These are phyloP conservation scores for Ctenomys sociabilis DNA, from an alignment of 2,113 vertebrate genomes.

Conservation along the genomic window DNA sequence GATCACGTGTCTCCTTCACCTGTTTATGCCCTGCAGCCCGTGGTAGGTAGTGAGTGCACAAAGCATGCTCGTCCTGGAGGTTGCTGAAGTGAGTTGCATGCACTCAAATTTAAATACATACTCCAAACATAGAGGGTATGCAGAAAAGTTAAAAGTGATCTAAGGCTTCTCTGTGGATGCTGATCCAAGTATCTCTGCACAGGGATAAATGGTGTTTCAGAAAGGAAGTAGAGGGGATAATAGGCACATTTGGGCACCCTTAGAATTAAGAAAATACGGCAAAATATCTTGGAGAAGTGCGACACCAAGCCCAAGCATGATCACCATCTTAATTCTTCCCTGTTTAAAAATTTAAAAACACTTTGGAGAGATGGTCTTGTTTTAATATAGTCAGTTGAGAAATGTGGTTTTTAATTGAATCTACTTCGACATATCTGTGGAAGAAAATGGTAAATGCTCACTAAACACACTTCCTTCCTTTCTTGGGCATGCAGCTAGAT, in stretches of 20 bases:
- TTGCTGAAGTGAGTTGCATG: not conserved
- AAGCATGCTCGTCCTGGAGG: not conserved
- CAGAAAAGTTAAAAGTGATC: not conserved
- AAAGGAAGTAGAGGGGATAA: not conserved
- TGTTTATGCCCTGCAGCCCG: not conserved
- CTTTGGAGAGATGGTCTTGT: not conserved
- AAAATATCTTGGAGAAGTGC: not conserved
- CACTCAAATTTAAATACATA: not conserved
- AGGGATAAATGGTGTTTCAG: not conserved
- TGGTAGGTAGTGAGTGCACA: not conserved
- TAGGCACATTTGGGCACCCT: not conserved
- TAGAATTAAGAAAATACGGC: not conserved
- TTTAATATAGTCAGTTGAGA: slow-evolving; percentile 32
- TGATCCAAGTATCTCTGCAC: not conserved
- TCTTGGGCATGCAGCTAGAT: not conserved
- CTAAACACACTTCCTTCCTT: not conserved
- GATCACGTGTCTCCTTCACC: not conserved
- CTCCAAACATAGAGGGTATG: not conserved
- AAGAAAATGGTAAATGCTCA: slow-evolving; percentile 1
- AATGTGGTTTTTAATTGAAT: slow-evolving; percentile 46
- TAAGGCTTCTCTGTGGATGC: not conserved
- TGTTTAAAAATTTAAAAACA: slow-evolving; percentile 33
- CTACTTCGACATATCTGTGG: not conserved
- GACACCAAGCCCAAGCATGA: not conserved
- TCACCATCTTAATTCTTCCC: not conserved